Conservation (phyloP, 2,797 vertebrate genomes). For the Lacerta agilis region DNA sequence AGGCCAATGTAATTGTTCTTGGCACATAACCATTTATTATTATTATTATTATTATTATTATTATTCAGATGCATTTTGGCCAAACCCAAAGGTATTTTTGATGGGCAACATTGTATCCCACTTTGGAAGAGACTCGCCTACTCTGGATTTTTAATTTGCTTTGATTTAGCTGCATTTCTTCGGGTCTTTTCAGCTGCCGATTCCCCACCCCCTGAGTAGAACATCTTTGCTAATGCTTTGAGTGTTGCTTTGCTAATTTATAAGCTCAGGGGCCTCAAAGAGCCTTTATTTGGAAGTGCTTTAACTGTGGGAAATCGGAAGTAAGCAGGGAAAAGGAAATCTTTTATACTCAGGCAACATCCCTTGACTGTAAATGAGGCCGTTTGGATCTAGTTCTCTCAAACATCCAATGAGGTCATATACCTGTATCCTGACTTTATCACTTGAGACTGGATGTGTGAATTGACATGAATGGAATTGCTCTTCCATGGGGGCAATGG, state of each 20-base stretch:
- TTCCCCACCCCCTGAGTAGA: constrained; percentile 48
- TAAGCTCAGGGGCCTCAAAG: constrained; percentile 67
- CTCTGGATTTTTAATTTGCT: constrained; percentile 67
- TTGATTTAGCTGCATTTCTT: constrained; percentile 72
- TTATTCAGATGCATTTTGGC: constrained; percentile 50
- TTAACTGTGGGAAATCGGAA: constrained; percentile 82
- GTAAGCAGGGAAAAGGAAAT: constrained; percentile 72
- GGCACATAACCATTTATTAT: constrained; percentile 64
- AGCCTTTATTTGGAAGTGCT: constrained; percentile 74
- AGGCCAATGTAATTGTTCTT: constrained; percentile 65
- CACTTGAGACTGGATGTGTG: not conserved
- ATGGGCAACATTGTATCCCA: constrained; percentile 67
- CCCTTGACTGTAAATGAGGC: constrained; percentile 78
- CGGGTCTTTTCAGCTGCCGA: constrained; percentile 66
- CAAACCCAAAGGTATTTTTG: constrained; percentile 68
- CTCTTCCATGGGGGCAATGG: not conserved
- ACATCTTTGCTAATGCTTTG: constrained; percentile 67
- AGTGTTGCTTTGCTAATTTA: constrained; percentile 79
- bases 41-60: too few species aligned
- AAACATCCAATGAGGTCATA: not conserved
- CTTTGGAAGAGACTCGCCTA: constrained; percentile 70
- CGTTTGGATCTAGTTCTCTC: not conserved
- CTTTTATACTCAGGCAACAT: constrained; percentile 66
- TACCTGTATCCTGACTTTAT: not conserved
- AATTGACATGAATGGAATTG: not conserved